A percentile compares a stretch with the other conserved stretches of the same genome.
These are phyloP conservation scores for Opisthograptis luteolata DNA, from an alignment of 2,888 invertebrate genomes.

Conservation along the genomic window DNA sequence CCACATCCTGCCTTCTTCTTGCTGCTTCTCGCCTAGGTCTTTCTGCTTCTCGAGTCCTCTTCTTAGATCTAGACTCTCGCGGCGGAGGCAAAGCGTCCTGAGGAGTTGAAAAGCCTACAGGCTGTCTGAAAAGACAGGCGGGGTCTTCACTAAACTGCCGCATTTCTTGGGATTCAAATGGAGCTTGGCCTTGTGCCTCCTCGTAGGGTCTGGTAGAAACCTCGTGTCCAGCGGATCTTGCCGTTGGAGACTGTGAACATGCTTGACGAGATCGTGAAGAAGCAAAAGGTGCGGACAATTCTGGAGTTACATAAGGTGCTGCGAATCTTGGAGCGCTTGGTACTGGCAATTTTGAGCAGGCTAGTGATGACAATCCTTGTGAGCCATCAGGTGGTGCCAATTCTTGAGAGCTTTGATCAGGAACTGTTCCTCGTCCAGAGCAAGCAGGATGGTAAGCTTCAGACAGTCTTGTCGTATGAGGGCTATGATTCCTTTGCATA, in stretches of 20 bases:
- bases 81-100: slow-evolving; percentile 18
- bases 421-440: not conserved
- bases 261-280: too few species aligned
- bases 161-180: not conserved
- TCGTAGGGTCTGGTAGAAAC: slow-evolving; percentile 1
- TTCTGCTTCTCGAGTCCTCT: slow-evolving; percentile 26
- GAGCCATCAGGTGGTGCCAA: not conserved
- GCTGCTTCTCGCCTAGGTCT: slow-evolving; percentile 24
- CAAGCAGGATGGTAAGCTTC: not conserved
- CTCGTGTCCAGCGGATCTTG: slow-evolving; percentile 14
- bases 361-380: not conserved
- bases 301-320: not conserved
- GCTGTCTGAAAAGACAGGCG: slow-evolving; percentile 11
- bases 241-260: slow-evolving; percentile 8
- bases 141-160: not conserved
- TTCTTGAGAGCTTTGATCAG: not conserved
- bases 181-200: not conserved
- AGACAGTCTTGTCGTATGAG: not conserved
- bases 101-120: slow-evolving; percentile 42
- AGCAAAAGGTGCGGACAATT: too few species aligned
- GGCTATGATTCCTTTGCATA: not conserved
- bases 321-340: not conserved
- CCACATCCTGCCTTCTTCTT: slow-evolving; percentile 35
- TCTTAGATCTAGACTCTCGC: slow-evolving; percentile 24
- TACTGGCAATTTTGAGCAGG: not conserved